A percentile compares a stretch with the other conserved stretches of the same genome.
Conservation (phyloP, 2,888 invertebrate genomes). For the Axea sp. region DNA sequence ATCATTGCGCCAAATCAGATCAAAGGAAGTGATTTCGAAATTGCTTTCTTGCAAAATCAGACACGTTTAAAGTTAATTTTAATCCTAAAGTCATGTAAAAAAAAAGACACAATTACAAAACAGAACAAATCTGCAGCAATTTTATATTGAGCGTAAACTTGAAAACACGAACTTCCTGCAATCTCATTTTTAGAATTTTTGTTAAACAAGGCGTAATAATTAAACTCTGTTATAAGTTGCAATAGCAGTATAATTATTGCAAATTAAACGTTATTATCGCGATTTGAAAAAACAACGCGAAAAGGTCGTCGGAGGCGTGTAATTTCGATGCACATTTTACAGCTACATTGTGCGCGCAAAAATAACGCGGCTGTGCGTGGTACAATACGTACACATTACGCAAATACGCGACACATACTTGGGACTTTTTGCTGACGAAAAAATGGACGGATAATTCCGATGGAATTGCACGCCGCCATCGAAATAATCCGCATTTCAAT, state of each 20-base stretch:
- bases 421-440: conserved; percentile 45
- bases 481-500: conserved; percentile 53
- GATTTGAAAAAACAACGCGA: not conserved
- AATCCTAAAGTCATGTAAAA: no score
- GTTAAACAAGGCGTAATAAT: not conserved
- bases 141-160: no score
- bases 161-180: no score
- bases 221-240: not conserved
- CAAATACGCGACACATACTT: conserved; percentile 40
- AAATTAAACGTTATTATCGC: not conserved
- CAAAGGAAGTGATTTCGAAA: no score
- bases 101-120: no score
- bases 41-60: no score
- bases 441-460: conserved; percentile 46
- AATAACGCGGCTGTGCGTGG: conserved; percentile 6
- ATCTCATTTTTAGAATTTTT: not conserved
- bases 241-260: conserved; percentile 1
- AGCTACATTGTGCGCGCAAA: conserved; percentile 7
- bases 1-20: no score
- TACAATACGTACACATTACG: conserved; percentile 23
- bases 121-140: no score
- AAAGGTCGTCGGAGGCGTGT: conserved; percentile 1
- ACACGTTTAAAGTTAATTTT: no score
- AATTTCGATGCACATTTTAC: conserved; percentile 15
- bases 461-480: conserved; percentile 44